phyloP scores from a whole-genome alignment of 2,888 invertebrate species.

The Leptinotarsa rubiginosa region DNA sequence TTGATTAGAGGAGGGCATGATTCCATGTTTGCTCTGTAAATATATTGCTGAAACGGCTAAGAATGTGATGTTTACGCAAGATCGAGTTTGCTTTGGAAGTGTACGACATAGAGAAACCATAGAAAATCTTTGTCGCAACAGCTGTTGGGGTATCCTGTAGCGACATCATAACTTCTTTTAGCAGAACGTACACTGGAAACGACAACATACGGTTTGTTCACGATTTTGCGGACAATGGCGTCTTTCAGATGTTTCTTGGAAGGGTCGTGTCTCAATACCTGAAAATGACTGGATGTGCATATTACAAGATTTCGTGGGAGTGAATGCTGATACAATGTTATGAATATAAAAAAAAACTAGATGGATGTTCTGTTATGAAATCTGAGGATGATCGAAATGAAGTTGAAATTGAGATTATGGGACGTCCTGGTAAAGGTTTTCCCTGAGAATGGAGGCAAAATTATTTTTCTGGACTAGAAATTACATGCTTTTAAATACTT shows the following conservation, averaged over 20 bases:
- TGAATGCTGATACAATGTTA: no score
- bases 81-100: conserved; percentile 40
- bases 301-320: neutral
- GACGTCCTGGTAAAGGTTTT: no score
- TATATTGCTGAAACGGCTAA: conserved; percentile 37
- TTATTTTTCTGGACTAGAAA: no score
- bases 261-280: conserved; percentile 1
- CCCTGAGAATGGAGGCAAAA: no score
- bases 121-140: conserved; percentile 51
- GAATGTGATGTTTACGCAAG: conserved; percentile 37
- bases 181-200: conserved; percentile 33
- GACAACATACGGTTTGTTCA: conserved; percentile 38
- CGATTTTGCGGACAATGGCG: conserved; percentile 40
- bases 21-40: conserved; percentile 34
- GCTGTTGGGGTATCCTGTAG: conserved; percentile 48
- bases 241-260: conserved; percentile 33
- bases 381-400: no score
- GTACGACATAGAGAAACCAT: conserved; percentile 42
- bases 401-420: no score
- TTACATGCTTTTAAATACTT: no score
- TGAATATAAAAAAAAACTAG: no score
- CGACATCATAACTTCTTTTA: conserved; percentile 45
- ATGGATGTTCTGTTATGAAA: no score
- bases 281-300: conserved; percentile 1
- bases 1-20: conserved; percentile 35